Conservation (phyloP, 2,888 invertebrate species). For the Chrysina gloriosa region DNA sequence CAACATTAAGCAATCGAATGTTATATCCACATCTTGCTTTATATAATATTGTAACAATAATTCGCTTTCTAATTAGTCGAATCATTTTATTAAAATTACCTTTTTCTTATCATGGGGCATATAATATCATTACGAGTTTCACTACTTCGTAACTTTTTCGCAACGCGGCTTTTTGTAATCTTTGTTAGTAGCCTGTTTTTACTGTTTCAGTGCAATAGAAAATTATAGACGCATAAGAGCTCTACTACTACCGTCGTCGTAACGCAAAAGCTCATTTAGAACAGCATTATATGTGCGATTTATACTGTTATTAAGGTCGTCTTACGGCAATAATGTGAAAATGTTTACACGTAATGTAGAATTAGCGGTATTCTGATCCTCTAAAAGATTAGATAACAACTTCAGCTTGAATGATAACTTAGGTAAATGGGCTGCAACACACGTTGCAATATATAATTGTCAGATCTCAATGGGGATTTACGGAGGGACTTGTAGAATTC, state of each 20-base stretch:
- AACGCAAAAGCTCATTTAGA: background rate
- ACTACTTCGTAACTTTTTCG: constrained; percentile 30
- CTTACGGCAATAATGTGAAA: constrained; percentile 4
- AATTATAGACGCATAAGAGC: constrained; percentile 23
- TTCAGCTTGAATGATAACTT: background rate
- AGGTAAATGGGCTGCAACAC: background rate
- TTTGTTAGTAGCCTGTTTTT: constrained; percentile 5
- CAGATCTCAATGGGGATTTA: background rate
- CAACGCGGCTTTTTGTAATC: constrained; percentile 9
- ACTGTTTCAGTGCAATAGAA: background rate
- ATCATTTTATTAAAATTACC: constrained; percentile 1
- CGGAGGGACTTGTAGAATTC: background rate
- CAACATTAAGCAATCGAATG: no score
- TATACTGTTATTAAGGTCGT: background rate
- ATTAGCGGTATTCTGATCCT: background rate
- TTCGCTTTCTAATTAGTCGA: constrained; percentile 9
- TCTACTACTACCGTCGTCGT: background rate
- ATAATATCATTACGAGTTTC: constrained; percentile 25
- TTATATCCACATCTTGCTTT: no score
- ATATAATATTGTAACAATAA: no score
- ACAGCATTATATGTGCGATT: background rate
- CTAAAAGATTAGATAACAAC: background rate
- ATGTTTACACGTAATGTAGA: background rate
- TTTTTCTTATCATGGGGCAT: background rate
- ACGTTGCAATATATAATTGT: background rate